A percentile compares a stretch with the other conserved stretches of the same genome.
Evolutionary conservation across 2,888 invertebrate species (phyloP).

Genomic region (Corbicula japonica): DNA sequence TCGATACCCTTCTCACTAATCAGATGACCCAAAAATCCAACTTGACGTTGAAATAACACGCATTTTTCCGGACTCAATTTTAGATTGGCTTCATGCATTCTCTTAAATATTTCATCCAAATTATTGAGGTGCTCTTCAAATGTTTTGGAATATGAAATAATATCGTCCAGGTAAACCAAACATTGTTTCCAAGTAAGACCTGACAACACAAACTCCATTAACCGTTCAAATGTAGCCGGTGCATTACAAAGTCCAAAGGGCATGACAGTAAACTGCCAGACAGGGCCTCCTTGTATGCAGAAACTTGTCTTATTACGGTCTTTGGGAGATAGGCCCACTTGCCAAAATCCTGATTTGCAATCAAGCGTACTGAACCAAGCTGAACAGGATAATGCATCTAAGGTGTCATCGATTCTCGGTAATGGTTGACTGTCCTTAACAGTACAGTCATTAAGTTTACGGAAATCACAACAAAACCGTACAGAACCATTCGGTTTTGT

Average conservation of each 20-base stretch:
- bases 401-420: constrained; percentile 52
- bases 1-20: constrained; percentile 31
- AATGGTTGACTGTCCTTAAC: constrained; percentile 54
- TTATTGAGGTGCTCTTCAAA: constrained; percentile 38
- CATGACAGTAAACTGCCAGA: constrained; percentile 53
- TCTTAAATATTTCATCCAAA: constrained; percentile 13
- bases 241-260: constrained; percentile 56
- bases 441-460: constrained; percentile 43
- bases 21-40: constrained; percentile 28
- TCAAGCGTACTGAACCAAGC: constrained; percentile 50
- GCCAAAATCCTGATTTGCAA: constrained; percentile 42
- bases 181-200: constrained; percentile 45
- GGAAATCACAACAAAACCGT: constrained; percentile 52
- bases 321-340: constrained; percentile 37
- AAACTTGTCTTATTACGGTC: constrained; percentile 46
- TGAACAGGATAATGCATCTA: constrained; percentile 46
- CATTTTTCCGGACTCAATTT: constrained; percentile 40
- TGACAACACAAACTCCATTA: constrained; percentile 45
- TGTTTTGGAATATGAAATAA: constrained; percentile 49
- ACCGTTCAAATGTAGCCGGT: constrained; percentile 43
- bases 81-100: constrained; percentile 12
- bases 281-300: constrained; percentile 33
- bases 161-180: constrained; percentile 53
- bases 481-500: constrained; percentile 44
- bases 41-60: constrained; percentile 12